Conservation (phyloP, 2,888 invertebrate species). For the Anagyrus pseudococci region DNA sequence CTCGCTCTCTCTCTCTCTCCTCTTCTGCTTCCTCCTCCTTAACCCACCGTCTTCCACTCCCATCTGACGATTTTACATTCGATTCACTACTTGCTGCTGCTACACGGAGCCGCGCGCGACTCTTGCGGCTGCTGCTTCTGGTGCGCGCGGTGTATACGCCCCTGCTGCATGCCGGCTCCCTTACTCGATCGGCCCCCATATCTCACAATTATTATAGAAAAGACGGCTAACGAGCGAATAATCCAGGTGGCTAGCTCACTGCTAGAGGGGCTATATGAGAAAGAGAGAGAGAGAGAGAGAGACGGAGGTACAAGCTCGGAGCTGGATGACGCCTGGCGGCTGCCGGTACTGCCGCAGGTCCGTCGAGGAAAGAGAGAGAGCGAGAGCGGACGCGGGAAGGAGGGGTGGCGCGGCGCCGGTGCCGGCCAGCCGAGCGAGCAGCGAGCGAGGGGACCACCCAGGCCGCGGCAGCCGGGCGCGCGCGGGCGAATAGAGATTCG, state of each 20-base stretch:
- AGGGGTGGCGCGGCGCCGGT: conserved; percentile 13
- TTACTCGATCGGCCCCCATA: background rate
- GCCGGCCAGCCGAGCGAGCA: conserved; percentile 5
- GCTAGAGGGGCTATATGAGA: no score
- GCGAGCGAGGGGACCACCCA: conserved; percentile 35
- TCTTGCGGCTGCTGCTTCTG: background rate
- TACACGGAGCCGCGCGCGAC: no score
- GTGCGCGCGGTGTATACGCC: background rate
- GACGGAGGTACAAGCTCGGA: no score
- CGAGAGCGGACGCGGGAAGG: background rate
- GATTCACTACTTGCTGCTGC: conserved; percentile 59
- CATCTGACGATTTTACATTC: conserved; percentile 53
- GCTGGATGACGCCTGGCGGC: no score
- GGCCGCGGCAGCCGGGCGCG: conserved; percentile 1
- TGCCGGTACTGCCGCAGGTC: no score
- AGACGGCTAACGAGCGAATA: conserved; percentile 6
- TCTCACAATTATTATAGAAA: conserved; percentile 8
- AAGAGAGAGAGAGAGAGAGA: no score
- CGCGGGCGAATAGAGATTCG: conserved; percentile 37
- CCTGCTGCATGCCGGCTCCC: background rate
- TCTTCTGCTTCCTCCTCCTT: conserved; percentile 11
- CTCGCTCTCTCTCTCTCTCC: conserved; percentile 1
- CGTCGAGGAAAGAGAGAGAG: no score
- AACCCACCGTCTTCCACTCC: conserved; percentile 47
- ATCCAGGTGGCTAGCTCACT: background rate